Evolutionary conservation across 2,113 vertebrate species (phyloP).

Genomic region (Tapirus terrestris): DNA sequence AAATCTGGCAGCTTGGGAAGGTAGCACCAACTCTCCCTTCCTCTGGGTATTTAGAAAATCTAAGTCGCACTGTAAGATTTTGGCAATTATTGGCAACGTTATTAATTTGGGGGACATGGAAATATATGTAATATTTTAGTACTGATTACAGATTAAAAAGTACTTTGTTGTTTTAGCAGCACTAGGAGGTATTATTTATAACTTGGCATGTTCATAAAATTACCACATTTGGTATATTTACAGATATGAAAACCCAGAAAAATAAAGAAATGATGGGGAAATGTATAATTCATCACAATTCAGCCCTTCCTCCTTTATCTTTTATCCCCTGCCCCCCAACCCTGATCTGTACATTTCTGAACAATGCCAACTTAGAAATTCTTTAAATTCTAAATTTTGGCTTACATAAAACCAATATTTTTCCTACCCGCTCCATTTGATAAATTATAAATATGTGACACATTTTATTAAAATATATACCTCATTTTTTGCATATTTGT

Average conservation of each 20-base stretch:
- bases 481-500: neutral
- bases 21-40: neutral
- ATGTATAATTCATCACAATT: neutral
- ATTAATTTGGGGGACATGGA: neutral
- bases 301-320: neutral
- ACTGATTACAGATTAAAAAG: neutral
- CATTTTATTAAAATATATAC: neutral
- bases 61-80: neutral
- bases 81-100: neutral
- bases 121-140: constrained; percentile 32
- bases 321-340: neutral
- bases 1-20: neutral
- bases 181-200: neutral
- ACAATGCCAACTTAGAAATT: neutral
- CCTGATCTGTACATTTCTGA: neutral
- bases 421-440: neutral
- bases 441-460: neutral
- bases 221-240: neutral
- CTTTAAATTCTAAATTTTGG: constrained; percentile 42
- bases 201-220: neutral
- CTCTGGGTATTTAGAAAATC: constrained; percentile 14
- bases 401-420: neutral
- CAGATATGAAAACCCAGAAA: neutral
- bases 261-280: constrained; percentile 21
- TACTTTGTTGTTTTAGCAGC: neutral